Evolutionary conservation across 2,797 vertebrate genomes (phyloP).

Genomic region (Cetoscarus ocellatus): DNA sequence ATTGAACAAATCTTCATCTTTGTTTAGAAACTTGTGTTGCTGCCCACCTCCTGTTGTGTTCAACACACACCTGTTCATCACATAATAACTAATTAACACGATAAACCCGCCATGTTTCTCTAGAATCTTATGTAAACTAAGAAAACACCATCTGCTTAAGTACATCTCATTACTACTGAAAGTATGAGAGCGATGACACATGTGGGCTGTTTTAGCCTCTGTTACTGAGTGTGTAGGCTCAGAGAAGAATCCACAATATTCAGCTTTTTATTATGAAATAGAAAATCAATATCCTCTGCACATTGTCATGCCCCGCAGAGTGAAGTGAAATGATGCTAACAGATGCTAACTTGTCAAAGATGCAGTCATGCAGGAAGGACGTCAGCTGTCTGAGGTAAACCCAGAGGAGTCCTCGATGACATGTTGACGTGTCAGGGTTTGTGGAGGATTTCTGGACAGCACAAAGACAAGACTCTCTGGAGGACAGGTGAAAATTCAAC

Average conservation of each 20-base stretch:
- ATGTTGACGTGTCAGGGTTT: slow-evolving; percentile 24
- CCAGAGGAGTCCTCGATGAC: slow-evolving; percentile 14
- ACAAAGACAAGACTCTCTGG: slow-evolving; percentile 23
- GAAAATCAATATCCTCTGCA: slow-evolving; percentile 16
- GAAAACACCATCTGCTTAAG: slow-evolving; percentile 51
- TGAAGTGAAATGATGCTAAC: slow-evolving; percentile 10
- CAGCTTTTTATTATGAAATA: slow-evolving; percentile 1
- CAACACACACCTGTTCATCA: neutral
- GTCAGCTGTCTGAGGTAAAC: neutral
- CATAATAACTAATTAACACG: neutral
- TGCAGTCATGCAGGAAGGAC: neutral
- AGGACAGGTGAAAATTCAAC: slow-evolving; percentile 26
- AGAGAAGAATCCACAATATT: slow-evolving; percentile 31
- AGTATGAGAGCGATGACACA: slow-evolving; percentile 27
- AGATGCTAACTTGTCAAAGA: slow-evolving; percentile 6
- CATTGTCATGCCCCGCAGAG: neutral
- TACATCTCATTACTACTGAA: slow-evolving; percentile 29
- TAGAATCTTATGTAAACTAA: slow-evolving; percentile 41
- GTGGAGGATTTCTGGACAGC: slow-evolving; percentile 36
- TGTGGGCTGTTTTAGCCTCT: slow-evolving; percentile 39
- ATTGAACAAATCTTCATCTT: neutral
- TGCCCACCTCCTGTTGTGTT: slow-evolving; percentile 3
- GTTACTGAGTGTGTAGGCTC: slow-evolving; percentile 36
- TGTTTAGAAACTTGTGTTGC: neutral
- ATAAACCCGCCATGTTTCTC: slow-evolving; percentile 7